Percentiles rank a stretch among this genome's conserved stretches.
These are phyloP conservation scores for Sinodicranocentrus sp. DNA, from an alignment of 2,888 invertebrate genomes.

Conservation along the genomic window DNA sequence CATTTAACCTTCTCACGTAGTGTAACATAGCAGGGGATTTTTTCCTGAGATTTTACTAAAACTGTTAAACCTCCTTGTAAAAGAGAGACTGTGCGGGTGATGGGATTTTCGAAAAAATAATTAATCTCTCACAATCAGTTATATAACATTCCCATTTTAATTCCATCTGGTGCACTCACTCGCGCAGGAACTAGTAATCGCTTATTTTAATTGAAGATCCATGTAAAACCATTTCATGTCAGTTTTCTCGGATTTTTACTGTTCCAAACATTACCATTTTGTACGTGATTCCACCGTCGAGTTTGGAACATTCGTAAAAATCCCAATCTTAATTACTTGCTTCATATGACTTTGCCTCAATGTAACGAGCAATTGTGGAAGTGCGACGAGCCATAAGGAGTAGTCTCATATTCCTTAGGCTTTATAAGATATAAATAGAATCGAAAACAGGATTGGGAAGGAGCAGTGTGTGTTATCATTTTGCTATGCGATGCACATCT, in stretches of 20 bases:
- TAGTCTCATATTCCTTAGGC: no score
- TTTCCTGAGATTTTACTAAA: not conserved
- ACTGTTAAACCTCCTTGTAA: not conserved
- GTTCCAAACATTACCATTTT: constrained; percentile 11
- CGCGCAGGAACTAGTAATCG: constrained; percentile 5
- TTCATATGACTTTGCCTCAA: not conserved
- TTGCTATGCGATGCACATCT: no score
- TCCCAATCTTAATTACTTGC: not conserved
- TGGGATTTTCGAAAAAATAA: constrained; percentile 3
- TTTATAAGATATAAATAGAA: no score
- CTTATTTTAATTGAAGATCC: constrained; percentile 5
- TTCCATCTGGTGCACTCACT: not conserved
- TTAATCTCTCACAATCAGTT: not conserved
- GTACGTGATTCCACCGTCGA: not conserved
- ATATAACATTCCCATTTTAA: constrained; percentile 4
- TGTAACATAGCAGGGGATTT: not conserved
- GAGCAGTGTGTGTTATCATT: no score
- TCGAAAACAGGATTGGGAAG: no score
- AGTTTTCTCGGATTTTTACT: not conserved
- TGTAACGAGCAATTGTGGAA: no score
- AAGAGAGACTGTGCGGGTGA: no score
- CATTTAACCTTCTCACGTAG: no score
- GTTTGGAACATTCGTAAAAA: not conserved
- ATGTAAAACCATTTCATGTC: not conserved
- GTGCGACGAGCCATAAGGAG: no score